Evolutionary conservation across 2,888 invertebrate species (phyloP), one percentile per base, ranked within the genome.

Genomic region (Megaustenia siamemsis): DNA sequence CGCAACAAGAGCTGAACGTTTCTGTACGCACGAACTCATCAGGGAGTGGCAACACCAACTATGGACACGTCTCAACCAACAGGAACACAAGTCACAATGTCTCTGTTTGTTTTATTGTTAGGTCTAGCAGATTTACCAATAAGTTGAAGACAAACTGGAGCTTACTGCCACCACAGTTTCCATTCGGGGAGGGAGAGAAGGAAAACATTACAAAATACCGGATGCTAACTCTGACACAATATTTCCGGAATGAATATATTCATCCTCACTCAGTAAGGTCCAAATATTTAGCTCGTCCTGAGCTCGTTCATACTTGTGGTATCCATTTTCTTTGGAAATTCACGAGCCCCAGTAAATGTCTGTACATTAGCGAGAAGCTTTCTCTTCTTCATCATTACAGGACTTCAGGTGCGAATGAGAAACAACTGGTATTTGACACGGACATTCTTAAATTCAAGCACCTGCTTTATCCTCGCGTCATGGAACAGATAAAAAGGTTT

Each of bases 361-460:
- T 32, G 3, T 0, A 24, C 2, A 56, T 81, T 56, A 35, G 15
- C 10, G 21, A 53, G 5, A 28, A 21, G 4, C 18, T 81, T 8
- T 49, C 80, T 5, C 66, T 81, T 3, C 12, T 81, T 10, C 69
- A 81, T 49, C 80, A 82, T 60, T 73, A 82, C 45, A 43, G 43
- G 32, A 40, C 1, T 18, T n/a, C n/a, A n/a, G n/a, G n/a, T 2
- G 32, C n/a, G 1, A 2, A 10, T 38, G 10, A 60, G 10, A 60
- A 21, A 0, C 38, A n/a, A 1, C 12, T 77, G n/a, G 40, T 60
- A 24, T 1, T 8, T 18, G 77, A 77, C 21, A 77, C 77, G 2
- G 28, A 12, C 4, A 40, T 60, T 10, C 56, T 60, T 8, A 77
- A 40, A n/a, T 60, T 60, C n/a, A 56, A 77, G 24, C 12, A 56